These are phyloP conservation scores for Nomada fucata DNA, from an alignment of 2,888 invertebrate species.

Conservation along the genomic window DNA sequence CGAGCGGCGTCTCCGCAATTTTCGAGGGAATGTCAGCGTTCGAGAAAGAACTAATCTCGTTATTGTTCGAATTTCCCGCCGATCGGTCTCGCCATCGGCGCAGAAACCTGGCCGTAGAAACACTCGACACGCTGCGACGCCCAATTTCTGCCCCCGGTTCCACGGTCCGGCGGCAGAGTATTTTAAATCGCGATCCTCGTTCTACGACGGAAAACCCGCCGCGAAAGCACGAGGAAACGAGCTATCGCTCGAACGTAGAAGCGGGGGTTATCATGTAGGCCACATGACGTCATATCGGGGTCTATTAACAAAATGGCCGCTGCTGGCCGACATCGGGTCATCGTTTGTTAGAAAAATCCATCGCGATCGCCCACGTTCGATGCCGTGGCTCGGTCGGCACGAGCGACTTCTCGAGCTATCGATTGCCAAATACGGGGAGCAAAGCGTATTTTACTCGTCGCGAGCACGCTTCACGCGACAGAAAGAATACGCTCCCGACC, in stretches of 20 bases:
- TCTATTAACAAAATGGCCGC: constrained; percentile 75
- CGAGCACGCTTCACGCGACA: neutral
- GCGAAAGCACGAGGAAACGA: constrained; percentile 22
- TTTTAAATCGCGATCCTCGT: neutral
- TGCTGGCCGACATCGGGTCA: constrained; percentile 53
- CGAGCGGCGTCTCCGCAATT: too few relatives aligned
- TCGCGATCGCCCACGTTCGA: neutral
- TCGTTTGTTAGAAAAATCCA: constrained; percentile 54
- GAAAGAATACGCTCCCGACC: neutral
- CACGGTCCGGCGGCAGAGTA: too few relatives aligned
- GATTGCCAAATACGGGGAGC: neutral
- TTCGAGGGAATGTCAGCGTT: too few relatives aligned
- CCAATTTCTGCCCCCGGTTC: too few relatives aligned
- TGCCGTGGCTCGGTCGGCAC: neutral
- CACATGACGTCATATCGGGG: constrained; percentile 78
- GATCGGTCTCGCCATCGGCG: neutral
- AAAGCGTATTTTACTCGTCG: neutral
- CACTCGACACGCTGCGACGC: too few relatives aligned
- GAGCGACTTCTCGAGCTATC: neutral
- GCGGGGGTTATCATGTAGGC: constrained; percentile 80
- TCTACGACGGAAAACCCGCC: neutral
- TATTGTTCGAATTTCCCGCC: constrained; percentile 39
- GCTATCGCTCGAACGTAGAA: constrained; percentile 43
- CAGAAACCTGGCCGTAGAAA: neutral
- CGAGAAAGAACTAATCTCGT: too few relatives aligned